Evolutionary conservation across 2,113 vertebrate species (phyloP).

Genomic region (Meles meles): DNA sequence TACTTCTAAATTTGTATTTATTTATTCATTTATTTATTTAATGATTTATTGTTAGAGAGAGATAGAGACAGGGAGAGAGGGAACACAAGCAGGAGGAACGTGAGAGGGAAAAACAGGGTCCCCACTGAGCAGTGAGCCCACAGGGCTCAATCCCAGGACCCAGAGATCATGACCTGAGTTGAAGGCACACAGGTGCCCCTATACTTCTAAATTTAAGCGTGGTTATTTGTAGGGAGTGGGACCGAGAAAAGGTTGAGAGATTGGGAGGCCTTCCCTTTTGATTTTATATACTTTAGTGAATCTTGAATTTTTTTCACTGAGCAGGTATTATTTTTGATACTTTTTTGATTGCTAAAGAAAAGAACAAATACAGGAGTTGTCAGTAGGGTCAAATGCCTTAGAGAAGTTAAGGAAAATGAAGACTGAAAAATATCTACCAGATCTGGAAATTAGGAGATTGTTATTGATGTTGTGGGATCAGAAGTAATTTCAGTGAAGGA

Average conservation of each 20-base stretch:
- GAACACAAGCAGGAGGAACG: too few species aligned
- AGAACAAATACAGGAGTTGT: slow-evolving; percentile 15
- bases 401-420: background rate
- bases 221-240: background rate
- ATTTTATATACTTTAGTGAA: background rate
- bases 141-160: too few species aligned
- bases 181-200: background rate
- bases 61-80: too few species aligned
- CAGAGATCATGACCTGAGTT: too few species aligned
- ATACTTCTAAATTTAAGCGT: background rate
- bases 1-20: background rate
- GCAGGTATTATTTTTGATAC: background rate
- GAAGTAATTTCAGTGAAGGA: slow-evolving; percentile 5
- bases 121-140: too few species aligned
- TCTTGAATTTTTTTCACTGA: slow-evolving; percentile 25
- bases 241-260: background rate
- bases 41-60: too few species aligned
- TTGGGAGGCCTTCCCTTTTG: background rate
- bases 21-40: too few species aligned
- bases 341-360: background rate
- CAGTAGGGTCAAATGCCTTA: background rate
- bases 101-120: too few species aligned
- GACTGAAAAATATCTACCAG: background rate
- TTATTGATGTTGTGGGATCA: background rate
- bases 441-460: slow-evolving; percentile 12